A percentile compares a stretch with the other conserved stretches of the same genome.
Evolutionary conservation across 1,140 invertebrate species (phyloP).

Genomic region (Tetramorium simillimum): DNA sequence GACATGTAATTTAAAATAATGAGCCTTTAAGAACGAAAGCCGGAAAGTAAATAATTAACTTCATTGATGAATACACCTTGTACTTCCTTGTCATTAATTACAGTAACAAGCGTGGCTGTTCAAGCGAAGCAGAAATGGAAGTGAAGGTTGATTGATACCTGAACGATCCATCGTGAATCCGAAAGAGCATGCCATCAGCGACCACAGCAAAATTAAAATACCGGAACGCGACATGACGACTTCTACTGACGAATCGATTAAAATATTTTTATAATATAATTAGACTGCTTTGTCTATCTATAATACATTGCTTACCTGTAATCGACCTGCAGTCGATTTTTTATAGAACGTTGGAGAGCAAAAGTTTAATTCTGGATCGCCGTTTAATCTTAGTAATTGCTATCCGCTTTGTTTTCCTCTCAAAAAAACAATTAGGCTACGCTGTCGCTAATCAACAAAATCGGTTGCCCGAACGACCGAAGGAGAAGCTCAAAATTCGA

Average conservation of each 20-base stretch:
- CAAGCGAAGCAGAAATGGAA: not conserved
- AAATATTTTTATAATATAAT: not conserved
- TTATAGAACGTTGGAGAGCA: not conserved
- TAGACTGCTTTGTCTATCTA: not conserved
- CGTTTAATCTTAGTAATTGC: not conserved
- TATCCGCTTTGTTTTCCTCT: not conserved
- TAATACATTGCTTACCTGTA: not conserved
- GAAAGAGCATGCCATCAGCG: not conserved
- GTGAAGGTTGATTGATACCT: constrained; percentile 1
- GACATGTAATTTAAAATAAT: not conserved
- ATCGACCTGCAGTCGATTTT: not conserved
- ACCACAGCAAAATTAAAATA: constrained; percentile 3
- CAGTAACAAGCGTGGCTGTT: not conserved
- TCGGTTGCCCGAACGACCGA: constrained; percentile 40
- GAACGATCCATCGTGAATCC: constrained; percentile 46
- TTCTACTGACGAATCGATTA: not conserved
- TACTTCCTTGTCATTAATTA: not conserved
- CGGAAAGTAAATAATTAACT: not conserved
- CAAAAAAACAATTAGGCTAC: constrained; percentile 2
- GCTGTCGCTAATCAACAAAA: constrained; percentile 13
- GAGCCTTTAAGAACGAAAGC: not conserved
- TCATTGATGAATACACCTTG: not conserved
- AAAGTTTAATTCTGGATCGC: not conserved
- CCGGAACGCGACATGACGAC: not conserved
- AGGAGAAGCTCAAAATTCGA: not conserved